A percentile compares a stretch with the other conserved stretches of the same genome.
These are phyloP conservation scores for Drosophila suboccidentalis DNA, from an alignment of 2,888 invertebrate genomes.

Conservation along the genomic window DNA sequence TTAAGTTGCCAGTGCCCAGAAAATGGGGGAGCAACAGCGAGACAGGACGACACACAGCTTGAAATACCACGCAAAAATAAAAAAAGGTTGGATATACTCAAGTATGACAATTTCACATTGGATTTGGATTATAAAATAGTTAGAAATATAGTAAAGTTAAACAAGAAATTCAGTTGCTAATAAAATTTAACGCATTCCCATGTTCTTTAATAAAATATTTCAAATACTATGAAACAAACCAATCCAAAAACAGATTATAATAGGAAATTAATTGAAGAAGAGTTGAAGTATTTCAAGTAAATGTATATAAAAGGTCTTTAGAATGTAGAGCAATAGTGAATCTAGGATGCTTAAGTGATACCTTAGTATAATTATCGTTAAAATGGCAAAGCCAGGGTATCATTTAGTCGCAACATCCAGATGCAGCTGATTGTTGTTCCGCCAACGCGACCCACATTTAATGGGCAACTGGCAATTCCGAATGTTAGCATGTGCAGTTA, in stretches of 20 bases:
- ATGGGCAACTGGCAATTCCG: constrained; percentile 51
- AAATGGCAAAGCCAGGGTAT: constrained; percentile 27
- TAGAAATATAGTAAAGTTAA: neutral
- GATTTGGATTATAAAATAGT: neutral
- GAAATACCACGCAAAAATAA: constrained; percentile 19
- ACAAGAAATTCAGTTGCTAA: neutral
- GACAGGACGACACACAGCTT: constrained; percentile 10
- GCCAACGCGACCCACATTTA: constrained; percentile 52
- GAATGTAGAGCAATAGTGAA: no score
- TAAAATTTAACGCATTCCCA: no score
- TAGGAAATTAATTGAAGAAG: no score
- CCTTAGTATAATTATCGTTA: no score
- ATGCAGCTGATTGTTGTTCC: constrained; percentile 1
- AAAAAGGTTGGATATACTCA: neutral
- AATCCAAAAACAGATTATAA: neutral
- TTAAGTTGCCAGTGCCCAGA: constrained; percentile 57
- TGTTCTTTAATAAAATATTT: neutral
- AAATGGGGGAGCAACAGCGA: constrained; percentile 9
- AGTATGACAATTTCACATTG: neutral
- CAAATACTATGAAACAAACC: neutral
- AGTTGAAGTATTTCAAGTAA: no score
- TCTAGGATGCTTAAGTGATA: no score
- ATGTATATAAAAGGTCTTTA: no score
- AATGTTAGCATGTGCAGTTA: constrained; percentile 79
- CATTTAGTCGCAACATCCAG: neutral